These are phyloP conservation scores for Cherax destructor DNA, from an alignment of 1,140 invertebrate genomes.

Conservation along the genomic window DNA sequence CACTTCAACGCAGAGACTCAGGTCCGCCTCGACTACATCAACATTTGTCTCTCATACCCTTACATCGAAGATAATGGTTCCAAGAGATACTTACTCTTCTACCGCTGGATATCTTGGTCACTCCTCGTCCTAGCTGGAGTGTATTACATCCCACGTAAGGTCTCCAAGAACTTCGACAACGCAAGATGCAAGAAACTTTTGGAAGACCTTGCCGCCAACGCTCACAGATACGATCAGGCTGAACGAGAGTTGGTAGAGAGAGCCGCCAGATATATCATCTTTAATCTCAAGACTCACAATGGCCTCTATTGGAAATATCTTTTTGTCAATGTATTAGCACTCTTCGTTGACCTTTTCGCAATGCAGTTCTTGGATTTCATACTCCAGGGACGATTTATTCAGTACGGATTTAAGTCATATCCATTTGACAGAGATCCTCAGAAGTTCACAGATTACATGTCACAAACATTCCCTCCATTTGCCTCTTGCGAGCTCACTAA, in stretches of 20 bases:
- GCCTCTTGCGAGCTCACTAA: conserved; percentile 56
- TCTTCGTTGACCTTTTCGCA: conserved; percentile 62
- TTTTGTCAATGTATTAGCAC: conserved; percentile 44
- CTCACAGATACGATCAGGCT: conserved; percentile 48
- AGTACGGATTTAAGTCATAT: conserved; percentile 58
- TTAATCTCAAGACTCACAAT: conserved; percentile 66
- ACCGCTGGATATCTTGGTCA: conserved; percentile 60
- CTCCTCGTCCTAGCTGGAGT: conserved; percentile 40
- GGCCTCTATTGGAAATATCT: conserved; percentile 65
- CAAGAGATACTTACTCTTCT: conserved; percentile 54
- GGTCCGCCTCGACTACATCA: conserved; percentile 64
- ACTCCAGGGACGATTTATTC: conserved; percentile 60
- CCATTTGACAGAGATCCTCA: conserved; percentile 63
- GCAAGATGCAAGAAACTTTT: conserved; percentile 60
- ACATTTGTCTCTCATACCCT: conserved; percentile 63
- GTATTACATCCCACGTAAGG: conserved; percentile 59
- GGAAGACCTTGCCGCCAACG: conserved; percentile 58
- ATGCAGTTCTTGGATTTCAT: conserved; percentile 70
- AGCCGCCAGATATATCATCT: conserved; percentile 50
- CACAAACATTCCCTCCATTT: conserved; percentile 69
- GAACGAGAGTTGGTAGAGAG: conserved; percentile 53
- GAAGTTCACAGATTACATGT: conserved; percentile 67
- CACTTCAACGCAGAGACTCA: conserved; percentile 66
- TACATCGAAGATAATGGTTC: conserved; percentile 30
- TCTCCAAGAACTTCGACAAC: conserved; percentile 60